Percentiles rank a stretch among this genome's conserved stretches.
phyloP scores from a whole-genome alignment of 1,140 invertebrate genomes.

The Lepidurus apus region DNA sequence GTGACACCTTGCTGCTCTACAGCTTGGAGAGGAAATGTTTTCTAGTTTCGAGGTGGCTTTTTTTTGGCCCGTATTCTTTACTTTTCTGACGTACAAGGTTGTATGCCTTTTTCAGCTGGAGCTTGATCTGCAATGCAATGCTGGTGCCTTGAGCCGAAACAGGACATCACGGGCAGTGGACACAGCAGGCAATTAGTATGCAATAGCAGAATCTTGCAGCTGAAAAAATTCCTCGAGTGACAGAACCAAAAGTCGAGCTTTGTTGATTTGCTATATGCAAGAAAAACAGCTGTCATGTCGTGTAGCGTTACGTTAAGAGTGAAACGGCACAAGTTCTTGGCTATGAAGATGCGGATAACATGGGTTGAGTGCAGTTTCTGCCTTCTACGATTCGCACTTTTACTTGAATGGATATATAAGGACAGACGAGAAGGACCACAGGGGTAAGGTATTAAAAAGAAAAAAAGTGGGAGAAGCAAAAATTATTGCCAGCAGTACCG shows the following conservation, averaged over 20 bases:
- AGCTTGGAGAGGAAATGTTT: background rate
- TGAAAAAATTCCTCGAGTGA: background rate
- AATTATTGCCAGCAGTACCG: background rate
- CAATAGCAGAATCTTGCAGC: background rate
- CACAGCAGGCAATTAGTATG: background rate
- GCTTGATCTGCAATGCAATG: background rate
- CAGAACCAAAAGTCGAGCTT: background rate
- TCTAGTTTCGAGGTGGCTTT: background rate
- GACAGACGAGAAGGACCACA: too few relatives aligned
- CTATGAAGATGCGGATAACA: too few relatives aligned
- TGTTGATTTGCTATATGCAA: too few relatives aligned
- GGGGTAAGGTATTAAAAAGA: background rate
- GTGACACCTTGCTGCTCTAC: background rate
- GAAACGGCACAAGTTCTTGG: too few relatives aligned
- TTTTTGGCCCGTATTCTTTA: background rate
- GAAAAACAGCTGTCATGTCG: too few relatives aligned
- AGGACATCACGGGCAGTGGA: constrained; percentile 11
- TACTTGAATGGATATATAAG: too few relatives aligned
- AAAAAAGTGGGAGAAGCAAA: background rate
- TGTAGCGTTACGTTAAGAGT: too few relatives aligned
- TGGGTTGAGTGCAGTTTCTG: too few relatives aligned
- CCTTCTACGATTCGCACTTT: too few relatives aligned
- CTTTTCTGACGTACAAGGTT: background rate
- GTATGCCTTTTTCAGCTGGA: background rate
- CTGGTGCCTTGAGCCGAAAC: background rate